Evolutionary conservation across 2,797 vertebrate genomes (phyloP), one percentile per base, ranked within the genome.

Genomic region (Crax fasciolata): DNA sequence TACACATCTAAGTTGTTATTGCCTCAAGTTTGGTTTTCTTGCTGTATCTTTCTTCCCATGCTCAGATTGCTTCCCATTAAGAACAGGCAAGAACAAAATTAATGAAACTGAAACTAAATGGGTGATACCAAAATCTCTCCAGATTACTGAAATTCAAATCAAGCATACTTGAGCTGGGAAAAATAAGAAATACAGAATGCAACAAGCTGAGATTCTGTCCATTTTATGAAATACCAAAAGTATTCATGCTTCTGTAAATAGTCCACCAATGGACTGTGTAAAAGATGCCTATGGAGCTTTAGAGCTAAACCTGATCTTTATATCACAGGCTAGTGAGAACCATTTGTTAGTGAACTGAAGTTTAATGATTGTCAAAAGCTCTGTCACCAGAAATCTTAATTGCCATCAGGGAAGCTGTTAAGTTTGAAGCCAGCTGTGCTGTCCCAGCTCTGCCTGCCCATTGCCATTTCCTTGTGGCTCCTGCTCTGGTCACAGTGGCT

Each of bases 11-110:
- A 59, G 35, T 52, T 38, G 9, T 35, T 44, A 19, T 38, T 52
- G 27, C 32, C 87, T 73, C 55, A 55, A 82, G 13, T 48, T 28
- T 38, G 24, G 1, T 52, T 65, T 44, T 85, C 21, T 57, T 44
- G 3, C 25, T 63, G 0, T 5, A 0, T 55, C 23, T 85, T 68
- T 3, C 43, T 78, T 18, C 28, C 44, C 59, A 32, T 25, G 6
- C n/a, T 28, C 23, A 81, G 44, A 57, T 44, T 35, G 17, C 23
- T 84, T 78, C 27, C 73, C 21, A 9, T 65, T 57, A 61, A 18
- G 39, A 25, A 43, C 32, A 46, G 54, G 43, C 19, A 57, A 74
- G 62, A 43, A 30, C 25, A 52, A 18, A 92, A n/a, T 5, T 4
- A 58, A 27, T 20, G 13, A 74, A 54, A n/a, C 21, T 20, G 52